Evolutionary conservation across 2,888 invertebrate species (phyloP).

Genomic region (Cataglyphis cursor): DNA sequence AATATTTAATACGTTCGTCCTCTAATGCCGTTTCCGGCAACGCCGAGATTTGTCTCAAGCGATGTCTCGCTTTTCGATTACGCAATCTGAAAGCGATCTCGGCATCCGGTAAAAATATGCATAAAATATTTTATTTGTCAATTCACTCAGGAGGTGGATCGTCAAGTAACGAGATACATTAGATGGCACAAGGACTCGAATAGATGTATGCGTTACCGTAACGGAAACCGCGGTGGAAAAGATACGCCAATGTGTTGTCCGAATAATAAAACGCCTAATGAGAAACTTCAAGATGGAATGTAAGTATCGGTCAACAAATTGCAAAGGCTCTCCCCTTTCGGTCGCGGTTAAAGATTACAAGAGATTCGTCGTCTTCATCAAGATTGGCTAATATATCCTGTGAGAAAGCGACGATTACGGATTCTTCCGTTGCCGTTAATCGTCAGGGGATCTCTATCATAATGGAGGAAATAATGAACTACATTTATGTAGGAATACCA

Average conservation of each 20-base stretch:
- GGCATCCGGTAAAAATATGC: slow-evolving; percentile 62
- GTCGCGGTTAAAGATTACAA: slow-evolving; percentile 22
- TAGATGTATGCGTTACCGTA: neutral
- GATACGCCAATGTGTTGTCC: slow-evolving; percentile 28
- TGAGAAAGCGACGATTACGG: slow-evolving; percentile 42
- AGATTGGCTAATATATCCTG: slow-evolving; percentile 31
- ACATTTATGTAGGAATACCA: slow-evolving; percentile 22
- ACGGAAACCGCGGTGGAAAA: slow-evolving; percentile 6
- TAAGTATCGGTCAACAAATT: slow-evolving; percentile 21
- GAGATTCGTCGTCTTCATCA: slow-evolving; percentile 29
- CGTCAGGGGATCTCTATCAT: slow-evolving; percentile 34
- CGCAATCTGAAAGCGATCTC: slow-evolving; percentile 47
- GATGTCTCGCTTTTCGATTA: slow-evolving; percentile 45
- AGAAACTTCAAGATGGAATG: slow-evolving; percentile 40
- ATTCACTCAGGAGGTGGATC: neutral
- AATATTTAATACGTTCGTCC: slow-evolving; percentile 34
- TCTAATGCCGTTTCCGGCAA: slow-evolving; percentile 39
- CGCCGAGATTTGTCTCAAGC: slow-evolving; percentile 68
- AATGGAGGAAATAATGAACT: slow-evolving; percentile 34
- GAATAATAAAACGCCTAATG: slow-evolving; percentile 32
- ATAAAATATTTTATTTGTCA: slow-evolving; percentile 30
- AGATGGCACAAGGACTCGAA: neutral
- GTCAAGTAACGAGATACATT: slow-evolving; percentile 10
- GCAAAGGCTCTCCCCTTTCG: slow-evolving; percentile 6
- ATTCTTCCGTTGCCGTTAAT: slow-evolving; percentile 31